Conservation (phyloP, 1,140 invertebrate species). For the Conopomorpha cramerella region DNA sequence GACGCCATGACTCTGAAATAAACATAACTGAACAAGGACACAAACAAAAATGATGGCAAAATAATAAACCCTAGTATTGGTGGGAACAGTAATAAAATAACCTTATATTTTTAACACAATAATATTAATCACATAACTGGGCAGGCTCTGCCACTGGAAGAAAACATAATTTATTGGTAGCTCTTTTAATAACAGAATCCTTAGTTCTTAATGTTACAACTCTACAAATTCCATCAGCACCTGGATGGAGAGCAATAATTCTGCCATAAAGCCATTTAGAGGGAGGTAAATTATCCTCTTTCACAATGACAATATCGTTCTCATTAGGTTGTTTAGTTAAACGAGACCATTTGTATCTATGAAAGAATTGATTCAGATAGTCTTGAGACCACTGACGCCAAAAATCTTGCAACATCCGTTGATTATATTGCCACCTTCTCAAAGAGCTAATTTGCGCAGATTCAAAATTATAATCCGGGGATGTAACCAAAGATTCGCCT, state of each 20-base stretch:
- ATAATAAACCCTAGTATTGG: too few relatives aligned
- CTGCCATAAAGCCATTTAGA: neutral
- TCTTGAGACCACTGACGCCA: conserved; percentile 12
- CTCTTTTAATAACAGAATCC: neutral
- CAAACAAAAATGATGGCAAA: too few relatives aligned
- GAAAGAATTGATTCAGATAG: conserved; percentile 6
- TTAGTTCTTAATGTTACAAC: neutral
- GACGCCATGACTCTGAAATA: too few relatives aligned
- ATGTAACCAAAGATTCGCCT: conserved; percentile 2
- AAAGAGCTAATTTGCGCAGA: neutral
- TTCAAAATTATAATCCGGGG: neutral
- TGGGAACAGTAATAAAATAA: too few relatives aligned
- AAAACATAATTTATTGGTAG: neutral
- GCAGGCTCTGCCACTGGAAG: neutral
- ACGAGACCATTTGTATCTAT: conserved; percentile 6
- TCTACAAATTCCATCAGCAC: neutral
- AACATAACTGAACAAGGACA: too few relatives aligned
- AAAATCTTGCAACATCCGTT: conserved; percentile 8
- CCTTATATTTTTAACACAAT: too few relatives aligned
- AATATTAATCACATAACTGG: too few relatives aligned
- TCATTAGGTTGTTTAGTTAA: neutral
- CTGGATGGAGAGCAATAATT: neutral
- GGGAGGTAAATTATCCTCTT: conserved; percentile 1
- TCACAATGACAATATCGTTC: conserved; percentile 6
- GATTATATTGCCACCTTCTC: neutral